Evolutionary conservation across 1,140 invertebrate genomes (phyloP).

Genomic region (Brachionus koreanus): DNA sequence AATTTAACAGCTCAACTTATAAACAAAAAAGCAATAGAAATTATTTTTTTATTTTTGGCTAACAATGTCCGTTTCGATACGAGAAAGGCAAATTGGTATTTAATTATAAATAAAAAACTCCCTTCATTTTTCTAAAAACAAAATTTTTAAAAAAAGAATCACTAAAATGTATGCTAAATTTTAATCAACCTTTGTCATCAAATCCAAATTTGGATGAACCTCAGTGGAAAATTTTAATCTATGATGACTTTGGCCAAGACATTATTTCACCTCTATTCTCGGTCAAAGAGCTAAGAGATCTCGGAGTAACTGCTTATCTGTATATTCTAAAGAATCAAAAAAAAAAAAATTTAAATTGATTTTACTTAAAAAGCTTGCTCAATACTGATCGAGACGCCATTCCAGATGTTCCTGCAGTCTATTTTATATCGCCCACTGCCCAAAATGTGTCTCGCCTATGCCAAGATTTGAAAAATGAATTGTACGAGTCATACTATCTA

Average conservation of each 20-base stretch:
- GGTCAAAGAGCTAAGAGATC: slow-evolving; percentile 87
- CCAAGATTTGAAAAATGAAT: slow-evolving; percentile 64
- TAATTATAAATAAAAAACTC: not conserved
- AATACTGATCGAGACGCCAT: slow-evolving; percentile 90
- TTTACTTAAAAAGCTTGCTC: slow-evolving; percentile 60
- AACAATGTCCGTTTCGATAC: slow-evolving; percentile 33
- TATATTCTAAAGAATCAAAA: slow-evolving; percentile 60
- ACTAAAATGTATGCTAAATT: slow-evolving; percentile 42
- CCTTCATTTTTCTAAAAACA: too few species aligned
- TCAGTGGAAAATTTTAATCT: slow-evolving; percentile 70
- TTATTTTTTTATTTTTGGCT: too few species aligned
- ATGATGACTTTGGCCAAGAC: slow-evolving; percentile 91
- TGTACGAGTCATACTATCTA: slow-evolving; percentile 88
- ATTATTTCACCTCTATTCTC: slow-evolving; percentile 94
- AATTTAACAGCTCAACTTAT: not conserved
- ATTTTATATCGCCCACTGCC: slow-evolving; percentile 94
- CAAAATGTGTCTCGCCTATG: slow-evolving; percentile 91
- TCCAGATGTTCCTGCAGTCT: slow-evolving; percentile 95
- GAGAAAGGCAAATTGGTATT: slow-evolving; percentile 37
- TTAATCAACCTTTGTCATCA: not conserved
- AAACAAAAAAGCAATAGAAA: not conserved
- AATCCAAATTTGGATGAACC: slow-evolving; percentile 3
- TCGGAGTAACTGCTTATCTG: slow-evolving; percentile 95
- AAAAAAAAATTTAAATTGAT: slow-evolving; percentile 42
- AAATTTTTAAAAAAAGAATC: slow-evolving; percentile 9